phyloP scores from a whole-genome alignment of 2,888 invertebrate species.

The Pseudococcus jackbeardsleyi region DNA sequence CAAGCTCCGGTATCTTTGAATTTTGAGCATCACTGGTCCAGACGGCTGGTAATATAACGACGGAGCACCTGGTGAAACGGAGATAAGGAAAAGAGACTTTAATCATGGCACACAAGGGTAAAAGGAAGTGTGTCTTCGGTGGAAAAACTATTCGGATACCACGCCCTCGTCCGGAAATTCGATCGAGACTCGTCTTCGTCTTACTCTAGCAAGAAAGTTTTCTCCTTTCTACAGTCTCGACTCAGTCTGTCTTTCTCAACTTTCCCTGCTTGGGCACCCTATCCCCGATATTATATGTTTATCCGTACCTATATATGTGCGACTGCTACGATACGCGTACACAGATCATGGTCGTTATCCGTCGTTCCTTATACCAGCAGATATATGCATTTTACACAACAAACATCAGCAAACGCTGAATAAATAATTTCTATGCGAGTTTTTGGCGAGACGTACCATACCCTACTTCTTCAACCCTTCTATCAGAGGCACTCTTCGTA shows the following conservation, averaged over 20 bases:
- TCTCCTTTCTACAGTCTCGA: slow-evolving; percentile 45
- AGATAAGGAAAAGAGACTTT: slow-evolving; percentile 64
- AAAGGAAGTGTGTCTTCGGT: slow-evolving; percentile 61
- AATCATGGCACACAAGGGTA: slow-evolving; percentile 59
- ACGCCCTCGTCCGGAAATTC: slow-evolving; percentile 62
- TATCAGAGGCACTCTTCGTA: neutral
- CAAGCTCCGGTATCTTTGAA: neutral
- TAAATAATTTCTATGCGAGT: slow-evolving; percentile 22
- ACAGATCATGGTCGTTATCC: slow-evolving; percentile 3
- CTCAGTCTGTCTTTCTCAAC: neutral
- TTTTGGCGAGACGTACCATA: neutral
- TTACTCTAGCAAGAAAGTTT: neutral
- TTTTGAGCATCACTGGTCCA: slow-evolving; percentile 46
- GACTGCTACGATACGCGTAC: slow-evolving; percentile 6
- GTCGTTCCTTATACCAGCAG: neutral
- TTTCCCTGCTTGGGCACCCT: neutral
- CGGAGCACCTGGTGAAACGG: slow-evolving; percentile 59
- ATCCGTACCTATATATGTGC: neutral
- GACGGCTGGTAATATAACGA: slow-evolving; percentile 61
- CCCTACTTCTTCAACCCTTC: neutral
- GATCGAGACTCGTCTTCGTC: slow-evolving; percentile 57
- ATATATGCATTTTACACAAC: neutral
- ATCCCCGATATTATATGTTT: neutral
- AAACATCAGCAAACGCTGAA: slow-evolving; percentile 35
- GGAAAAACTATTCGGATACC: slow-evolving; percentile 61